Evolutionary conservation across 2,113 vertebrate genomes (phyloP).

Genomic region (Oreochromis niloticus): DNA sequence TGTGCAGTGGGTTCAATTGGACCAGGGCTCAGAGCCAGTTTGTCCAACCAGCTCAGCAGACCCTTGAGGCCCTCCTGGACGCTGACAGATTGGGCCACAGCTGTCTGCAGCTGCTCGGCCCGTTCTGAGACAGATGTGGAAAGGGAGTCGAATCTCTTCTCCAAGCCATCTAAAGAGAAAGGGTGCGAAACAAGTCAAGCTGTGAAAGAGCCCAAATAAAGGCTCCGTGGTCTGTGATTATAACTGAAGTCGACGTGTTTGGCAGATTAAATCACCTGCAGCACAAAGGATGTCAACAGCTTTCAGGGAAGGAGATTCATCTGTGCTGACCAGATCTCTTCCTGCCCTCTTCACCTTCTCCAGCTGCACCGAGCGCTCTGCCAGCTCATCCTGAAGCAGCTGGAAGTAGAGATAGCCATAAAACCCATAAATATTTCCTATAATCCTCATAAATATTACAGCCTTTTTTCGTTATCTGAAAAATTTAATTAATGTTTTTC

Average conservation of each 20-base stretch:
- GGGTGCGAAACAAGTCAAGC: neutral
- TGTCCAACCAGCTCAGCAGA: constrained; percentile 81
- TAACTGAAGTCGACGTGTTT: rapidly evolving
- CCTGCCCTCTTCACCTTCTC: constrained; percentile 89
- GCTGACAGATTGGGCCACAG: constrained; percentile 90
- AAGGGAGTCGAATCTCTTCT: constrained; percentile 80
- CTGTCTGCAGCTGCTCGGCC: constrained; percentile 88
- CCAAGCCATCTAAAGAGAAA: constrained; percentile 73
- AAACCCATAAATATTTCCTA: neutral
- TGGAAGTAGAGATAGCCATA: constrained; percentile 29
- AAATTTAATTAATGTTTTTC: rapidly evolving
- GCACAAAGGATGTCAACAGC: constrained; percentile 73
- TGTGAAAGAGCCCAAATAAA: neutral
- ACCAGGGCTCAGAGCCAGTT: constrained; percentile 75
- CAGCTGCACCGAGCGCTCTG: constrained; percentile 87
- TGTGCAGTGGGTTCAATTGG: constrained; percentile 69
- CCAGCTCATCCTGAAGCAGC: constrained; percentile 88
- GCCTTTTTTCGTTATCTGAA: rapidly evolving
- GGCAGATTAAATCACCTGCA: constrained; percentile 72
- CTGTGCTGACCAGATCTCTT: constrained; percentile 76
- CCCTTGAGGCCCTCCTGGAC: constrained; percentile 90
- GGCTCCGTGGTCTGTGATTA: neutral
- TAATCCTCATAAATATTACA: neutral
- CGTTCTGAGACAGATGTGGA: constrained; percentile 78
- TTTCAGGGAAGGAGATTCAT: constrained; percentile 81